Conservation (phyloP, 2,888 invertebrate species). For the Dynastes maya region DNA sequence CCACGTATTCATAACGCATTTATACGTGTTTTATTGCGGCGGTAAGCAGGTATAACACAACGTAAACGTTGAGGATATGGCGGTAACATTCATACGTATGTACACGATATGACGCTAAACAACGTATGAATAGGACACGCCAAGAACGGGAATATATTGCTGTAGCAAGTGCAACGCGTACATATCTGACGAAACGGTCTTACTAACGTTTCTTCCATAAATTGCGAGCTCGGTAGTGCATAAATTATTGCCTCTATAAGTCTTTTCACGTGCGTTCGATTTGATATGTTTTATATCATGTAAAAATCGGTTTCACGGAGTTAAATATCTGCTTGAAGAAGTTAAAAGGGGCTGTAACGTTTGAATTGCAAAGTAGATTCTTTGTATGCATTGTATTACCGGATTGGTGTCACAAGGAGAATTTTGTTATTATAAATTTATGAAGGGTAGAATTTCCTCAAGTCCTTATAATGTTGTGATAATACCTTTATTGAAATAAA, state of each 20-base stretch:
- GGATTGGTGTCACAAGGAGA: background rate
- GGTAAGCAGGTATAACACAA: background rate
- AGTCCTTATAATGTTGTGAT: too few relatives aligned
- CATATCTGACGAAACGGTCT: slow-evolving; percentile 30
- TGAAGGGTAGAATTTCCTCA: too few relatives aligned
- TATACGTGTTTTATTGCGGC: background rate
- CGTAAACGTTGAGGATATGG: slow-evolving; percentile 1
- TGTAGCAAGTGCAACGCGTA: slow-evolving; percentile 13
- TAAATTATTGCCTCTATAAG: slow-evolving; percentile 23
- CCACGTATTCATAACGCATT: slow-evolving; percentile 9
- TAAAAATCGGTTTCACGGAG: slow-evolving; percentile 3
- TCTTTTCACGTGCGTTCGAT: slow-evolving; percentile 10
- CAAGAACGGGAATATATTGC: slow-evolving; percentile 14
- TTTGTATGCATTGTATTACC: background rate
- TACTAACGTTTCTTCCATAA: slow-evolving; percentile 15
- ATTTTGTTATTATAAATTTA: too few relatives aligned
- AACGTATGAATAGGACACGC: slow-evolving; percentile 7
- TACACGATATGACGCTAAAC: slow-evolving; percentile 16
- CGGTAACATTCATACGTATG: background rate
- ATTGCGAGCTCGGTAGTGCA: slow-evolving; percentile 31
- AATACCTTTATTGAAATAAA: too few relatives aligned
- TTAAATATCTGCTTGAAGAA: too few relatives aligned
- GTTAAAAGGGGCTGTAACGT: background rate
- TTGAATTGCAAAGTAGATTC: background rate
- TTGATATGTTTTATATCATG: background rate